Evolutionary conservation across 2,888 invertebrate species (phyloP).

Genomic region (Acrobasis suavella): DNA sequence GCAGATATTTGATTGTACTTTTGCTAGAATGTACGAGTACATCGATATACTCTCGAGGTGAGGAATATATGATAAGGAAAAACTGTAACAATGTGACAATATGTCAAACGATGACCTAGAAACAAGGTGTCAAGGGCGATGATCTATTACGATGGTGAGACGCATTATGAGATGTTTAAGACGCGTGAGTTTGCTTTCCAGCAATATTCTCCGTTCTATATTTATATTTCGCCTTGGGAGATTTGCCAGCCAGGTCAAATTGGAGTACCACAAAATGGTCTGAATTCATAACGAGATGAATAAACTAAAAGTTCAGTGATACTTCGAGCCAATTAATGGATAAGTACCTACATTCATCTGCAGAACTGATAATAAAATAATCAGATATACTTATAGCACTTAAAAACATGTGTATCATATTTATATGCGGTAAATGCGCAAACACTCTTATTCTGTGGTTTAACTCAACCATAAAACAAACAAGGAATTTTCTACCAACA

Average conservation of each 20-base stretch:
- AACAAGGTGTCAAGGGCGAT: conserved; percentile 21
- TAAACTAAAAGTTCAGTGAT: conserved; percentile 1
- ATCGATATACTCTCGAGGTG: background rate
- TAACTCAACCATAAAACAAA: background rate
- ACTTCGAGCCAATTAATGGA: background rate
- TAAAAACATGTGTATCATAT: background rate
- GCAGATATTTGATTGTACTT: too few relatives aligned
- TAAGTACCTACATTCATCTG: background rate
- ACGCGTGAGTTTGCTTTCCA: conserved; percentile 59
- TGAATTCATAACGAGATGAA: conserved; percentile 10
- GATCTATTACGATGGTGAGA: background rate
- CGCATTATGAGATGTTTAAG: conserved; percentile 46
- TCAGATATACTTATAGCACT: background rate
- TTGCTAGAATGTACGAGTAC: too few relatives aligned
- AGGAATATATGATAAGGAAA: background rate
- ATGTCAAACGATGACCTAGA: conserved; percentile 7
- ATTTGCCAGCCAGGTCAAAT: conserved; percentile 65
- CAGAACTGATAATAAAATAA: background rate
- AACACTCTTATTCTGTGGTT: background rate
- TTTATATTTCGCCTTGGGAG: conserved; percentile 67
- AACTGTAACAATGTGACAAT: background rate
- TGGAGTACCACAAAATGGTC: conserved; percentile 28
- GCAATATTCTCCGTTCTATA: conserved; percentile 67
- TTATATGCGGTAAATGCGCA: background rate
- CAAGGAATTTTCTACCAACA: background rate